Conservation (phyloP, 2,113 vertebrate species). For the Ictalurus furcatus region DNA sequence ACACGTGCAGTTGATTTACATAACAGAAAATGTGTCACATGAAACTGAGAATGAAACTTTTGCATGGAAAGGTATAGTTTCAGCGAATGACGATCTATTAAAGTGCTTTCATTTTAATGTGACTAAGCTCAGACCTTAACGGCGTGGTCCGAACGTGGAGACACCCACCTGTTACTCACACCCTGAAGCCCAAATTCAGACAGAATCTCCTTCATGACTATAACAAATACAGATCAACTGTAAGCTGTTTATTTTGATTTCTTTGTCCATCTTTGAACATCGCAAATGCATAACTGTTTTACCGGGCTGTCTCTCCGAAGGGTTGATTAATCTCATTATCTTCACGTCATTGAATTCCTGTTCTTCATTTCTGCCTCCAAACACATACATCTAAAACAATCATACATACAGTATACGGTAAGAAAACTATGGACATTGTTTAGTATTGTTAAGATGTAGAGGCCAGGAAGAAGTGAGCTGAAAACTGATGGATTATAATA, state of each 20-base stretch:
- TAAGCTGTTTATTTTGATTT: background rate
- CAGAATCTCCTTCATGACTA: conserved; percentile 77
- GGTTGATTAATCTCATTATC: conserved; percentile 74
- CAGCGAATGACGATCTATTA: background rate
- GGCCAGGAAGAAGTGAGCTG: background rate
- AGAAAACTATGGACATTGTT: background rate
- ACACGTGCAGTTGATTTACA: conserved; percentile 39
- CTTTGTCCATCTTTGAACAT: background rate
- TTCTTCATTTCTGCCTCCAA: conserved; percentile 72
- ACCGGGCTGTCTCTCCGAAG: conserved; percentile 76
- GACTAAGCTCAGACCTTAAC: background rate
- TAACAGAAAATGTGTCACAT: conserved; percentile 37
- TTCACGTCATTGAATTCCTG: conserved; percentile 70
- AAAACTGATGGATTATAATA: background rate
- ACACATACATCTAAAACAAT: conserved; percentile 69
- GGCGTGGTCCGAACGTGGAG: background rate
- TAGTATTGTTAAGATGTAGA: background rate
- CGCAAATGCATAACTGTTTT: conserved; percentile 41
- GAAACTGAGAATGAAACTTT: conserved; percentile 40
- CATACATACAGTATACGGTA: background rate
- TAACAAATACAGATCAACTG: background rate
- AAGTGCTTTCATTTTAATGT: background rate
- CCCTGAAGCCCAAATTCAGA: conserved; percentile 76
- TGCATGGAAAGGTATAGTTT: background rate
- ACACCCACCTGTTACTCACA: conserved; percentile 71